phyloP scores from a whole-genome alignment of 2,113 vertebrate genomes.

The Melanotaenia duboulayi region DNA sequence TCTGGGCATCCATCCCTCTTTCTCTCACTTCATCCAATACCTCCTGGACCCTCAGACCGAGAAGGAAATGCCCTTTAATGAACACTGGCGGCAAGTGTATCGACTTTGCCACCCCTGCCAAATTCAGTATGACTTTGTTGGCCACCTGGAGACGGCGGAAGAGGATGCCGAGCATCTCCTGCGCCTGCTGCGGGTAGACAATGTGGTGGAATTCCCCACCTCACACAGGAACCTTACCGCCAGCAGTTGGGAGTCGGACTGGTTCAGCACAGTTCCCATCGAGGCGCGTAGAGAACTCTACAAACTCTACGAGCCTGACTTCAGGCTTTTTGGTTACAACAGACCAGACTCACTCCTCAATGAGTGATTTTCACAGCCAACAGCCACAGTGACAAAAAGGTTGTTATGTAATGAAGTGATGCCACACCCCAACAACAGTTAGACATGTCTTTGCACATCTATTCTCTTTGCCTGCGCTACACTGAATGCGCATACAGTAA shows the following conservation, averaged over 20 bases:
- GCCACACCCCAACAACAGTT: background rate
- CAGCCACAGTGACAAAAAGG: background rate
- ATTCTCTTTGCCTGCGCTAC: constrained; percentile 10
- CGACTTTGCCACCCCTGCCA: constrained; percentile 97
- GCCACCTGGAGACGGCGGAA: constrained; percentile 94
- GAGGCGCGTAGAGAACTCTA: constrained; percentile 90
- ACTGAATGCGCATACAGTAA: constrained; percentile 25
- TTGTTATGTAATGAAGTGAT: background rate
- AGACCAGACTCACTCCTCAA: constrained; percentile 91
- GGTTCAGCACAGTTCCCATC: constrained; percentile 90
- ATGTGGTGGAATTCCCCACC: constrained; percentile 90
- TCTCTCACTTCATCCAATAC: constrained; percentile 94
- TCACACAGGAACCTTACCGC: constrained; percentile 90
- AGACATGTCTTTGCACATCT: constrained; percentile 22
- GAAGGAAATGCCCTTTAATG: constrained; percentile 91
- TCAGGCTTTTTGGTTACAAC: constrained; percentile 94
- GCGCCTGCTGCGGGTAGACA: constrained; percentile 90
- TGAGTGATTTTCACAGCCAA: constrained; percentile 76
- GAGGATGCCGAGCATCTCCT: constrained; percentile 92
- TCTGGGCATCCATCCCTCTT: constrained; percentile 88
- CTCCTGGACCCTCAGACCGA: constrained; percentile 94
- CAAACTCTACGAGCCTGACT: constrained; percentile 94
- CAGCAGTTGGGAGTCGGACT: constrained; percentile 92
- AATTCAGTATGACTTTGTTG: constrained; percentile 97
- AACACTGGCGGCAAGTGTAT: constrained; percentile 96